These are phyloP conservation scores for Alethe castanea DNA, from an alignment of 2,113 vertebrate genomes.

Conservation along the genomic window DNA sequence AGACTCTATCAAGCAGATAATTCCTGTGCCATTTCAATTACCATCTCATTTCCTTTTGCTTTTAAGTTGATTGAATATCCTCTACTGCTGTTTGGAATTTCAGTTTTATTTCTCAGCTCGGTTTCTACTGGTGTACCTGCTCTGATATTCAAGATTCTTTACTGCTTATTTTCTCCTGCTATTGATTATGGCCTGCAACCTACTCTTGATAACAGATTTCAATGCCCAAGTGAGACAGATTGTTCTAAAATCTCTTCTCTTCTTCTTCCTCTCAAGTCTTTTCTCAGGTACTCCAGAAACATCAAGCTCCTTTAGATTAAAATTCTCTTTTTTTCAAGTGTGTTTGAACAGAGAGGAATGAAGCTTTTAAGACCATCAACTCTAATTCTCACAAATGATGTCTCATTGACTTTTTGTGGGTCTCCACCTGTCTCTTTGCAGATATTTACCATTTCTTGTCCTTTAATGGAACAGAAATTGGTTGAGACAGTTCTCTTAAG, in stretches of 20 bases:
- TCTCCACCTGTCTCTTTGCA: neutral
- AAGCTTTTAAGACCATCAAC: neutral
- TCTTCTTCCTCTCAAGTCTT: neutral
- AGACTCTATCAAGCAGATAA: neutral
- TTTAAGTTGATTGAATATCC: neutral
- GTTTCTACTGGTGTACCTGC: neutral
- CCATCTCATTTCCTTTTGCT: neutral
- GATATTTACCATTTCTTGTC: neutral
- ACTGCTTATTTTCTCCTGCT: neutral
- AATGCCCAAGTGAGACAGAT: neutral
- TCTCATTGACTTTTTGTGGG: neutral
- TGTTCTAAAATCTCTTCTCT: neutral
- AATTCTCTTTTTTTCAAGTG: neutral
- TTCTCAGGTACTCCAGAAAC: neutral
- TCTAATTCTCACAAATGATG: neutral
- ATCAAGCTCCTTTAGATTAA: neutral
- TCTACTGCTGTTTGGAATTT: neutral
- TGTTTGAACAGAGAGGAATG: neutral
- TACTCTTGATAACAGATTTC: neutral
- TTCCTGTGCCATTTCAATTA: neutral
- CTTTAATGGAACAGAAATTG: neutral
- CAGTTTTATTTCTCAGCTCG: neutral
- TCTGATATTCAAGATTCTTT: neutral
- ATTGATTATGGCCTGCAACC: neutral
- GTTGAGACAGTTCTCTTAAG: neutral